These are phyloP conservation scores for Neoascia interrupta DNA, from an alignment of 2,888 invertebrate genomes.

Conservation along the genomic window DNA sequence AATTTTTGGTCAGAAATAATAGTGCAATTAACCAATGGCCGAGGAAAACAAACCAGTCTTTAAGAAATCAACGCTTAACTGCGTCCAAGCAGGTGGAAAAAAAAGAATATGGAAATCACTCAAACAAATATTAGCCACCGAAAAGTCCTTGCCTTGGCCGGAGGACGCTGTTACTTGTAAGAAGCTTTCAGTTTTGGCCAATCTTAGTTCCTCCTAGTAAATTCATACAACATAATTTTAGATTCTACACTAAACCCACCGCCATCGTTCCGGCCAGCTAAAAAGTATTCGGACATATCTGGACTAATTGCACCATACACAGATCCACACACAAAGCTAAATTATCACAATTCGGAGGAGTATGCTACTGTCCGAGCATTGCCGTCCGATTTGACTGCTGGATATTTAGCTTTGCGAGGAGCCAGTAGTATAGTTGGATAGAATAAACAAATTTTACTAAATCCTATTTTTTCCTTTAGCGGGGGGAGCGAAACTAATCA, in stretches of 20 bases:
- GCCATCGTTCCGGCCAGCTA: constrained; percentile 93
- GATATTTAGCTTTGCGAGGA: constrained; percentile 91
- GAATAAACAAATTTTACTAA: no score
- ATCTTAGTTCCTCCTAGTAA: background rate
- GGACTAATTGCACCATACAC: constrained; percentile 93
- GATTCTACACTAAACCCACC: constrained; percentile 95
- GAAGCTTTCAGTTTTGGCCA: background rate
- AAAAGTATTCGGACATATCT: constrained; percentile 96
- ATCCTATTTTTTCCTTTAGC: no score
- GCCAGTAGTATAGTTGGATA: constrained; percentile 83
- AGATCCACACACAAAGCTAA: constrained; percentile 93
- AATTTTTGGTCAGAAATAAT: no score
- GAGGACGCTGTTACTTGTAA: constrained; percentile 86
- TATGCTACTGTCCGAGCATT: constrained; percentile 91
- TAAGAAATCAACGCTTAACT: constrained; percentile 74
- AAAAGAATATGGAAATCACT: constrained; percentile 93
- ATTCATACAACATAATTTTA: constrained; percentile 79
- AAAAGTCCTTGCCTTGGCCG: constrained; percentile 89
- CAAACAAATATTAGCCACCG: constrained; percentile 92
- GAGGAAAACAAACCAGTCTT: constrained; percentile 63
- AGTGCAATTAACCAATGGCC: no score
- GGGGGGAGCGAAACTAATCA: no score
- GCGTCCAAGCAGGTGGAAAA: constrained; percentile 80
- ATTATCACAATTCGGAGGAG: constrained; percentile 92
- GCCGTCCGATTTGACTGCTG: constrained; percentile 95